Evolutionary conservation across 2,113 vertebrate species (phyloP).

Genomic region (Aphyosemion australe): DNA sequence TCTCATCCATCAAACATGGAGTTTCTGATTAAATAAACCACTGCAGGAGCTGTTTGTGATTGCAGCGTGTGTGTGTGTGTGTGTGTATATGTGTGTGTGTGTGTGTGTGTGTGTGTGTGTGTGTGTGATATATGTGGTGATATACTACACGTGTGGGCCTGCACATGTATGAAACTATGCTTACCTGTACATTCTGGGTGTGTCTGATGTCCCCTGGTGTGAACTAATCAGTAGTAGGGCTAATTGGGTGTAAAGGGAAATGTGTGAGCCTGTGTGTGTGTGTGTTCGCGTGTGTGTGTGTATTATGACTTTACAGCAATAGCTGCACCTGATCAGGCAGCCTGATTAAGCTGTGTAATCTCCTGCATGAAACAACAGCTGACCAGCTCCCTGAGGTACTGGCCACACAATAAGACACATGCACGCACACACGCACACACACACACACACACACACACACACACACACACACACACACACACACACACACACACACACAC

Average conservation of each 20-base stretch:
- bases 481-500: too few relatives aligned
- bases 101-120: slow-evolving; percentile 22
- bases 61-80: too few relatives aligned
- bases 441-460: too few relatives aligned
- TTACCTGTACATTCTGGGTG: slow-evolving; percentile 78
- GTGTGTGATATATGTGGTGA: background rate
- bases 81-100: too few relatives aligned
- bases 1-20: too few relatives aligned
- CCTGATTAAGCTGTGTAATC: slow-evolving; percentile 97
- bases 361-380: slow-evolving; percentile 87
- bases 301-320: slow-evolving; percentile 81
- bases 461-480: too few relatives aligned
- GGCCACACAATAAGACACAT: too few relatives aligned
- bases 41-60: too few relatives aligned
- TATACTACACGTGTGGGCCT: slow-evolving; percentile 48
- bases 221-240: slow-evolving; percentile 81
- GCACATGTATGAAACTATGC: slow-evolving; percentile 26
- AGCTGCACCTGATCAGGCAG: slow-evolving; percentile 89
- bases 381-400: slow-evolving; percentile 81
- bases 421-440: too few relatives aligned
- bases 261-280: slow-evolving; percentile 28
- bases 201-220: slow-evolving; percentile 84
- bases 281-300: slow-evolving; percentile 44
- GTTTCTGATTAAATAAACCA: too few relatives aligned
- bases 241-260: slow-evolving; percentile 97